A percentile compares a stretch with the other conserved stretches of the same genome.
These are phyloP conservation scores for Acrobasis suavella DNA, from an alignment of 2,888 invertebrate genomes.

Conservation along the genomic window DNA sequence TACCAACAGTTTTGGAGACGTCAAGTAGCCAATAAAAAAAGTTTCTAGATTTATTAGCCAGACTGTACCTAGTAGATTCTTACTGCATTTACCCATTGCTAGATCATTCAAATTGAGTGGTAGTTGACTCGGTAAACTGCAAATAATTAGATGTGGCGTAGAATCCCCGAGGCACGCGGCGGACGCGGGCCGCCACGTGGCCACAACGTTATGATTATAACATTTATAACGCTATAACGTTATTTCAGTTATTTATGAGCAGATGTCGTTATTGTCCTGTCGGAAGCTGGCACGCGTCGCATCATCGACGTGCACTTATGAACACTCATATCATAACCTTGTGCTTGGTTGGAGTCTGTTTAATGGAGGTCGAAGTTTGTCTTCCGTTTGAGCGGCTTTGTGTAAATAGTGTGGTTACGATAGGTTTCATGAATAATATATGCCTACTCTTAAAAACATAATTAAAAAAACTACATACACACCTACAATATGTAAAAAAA, in stretches of 20 bases:
- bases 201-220: conserved; percentile 52
- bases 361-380: conserved; percentile 15
- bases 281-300: conserved; percentile 55
- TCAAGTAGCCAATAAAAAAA: no score
- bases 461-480: no score
- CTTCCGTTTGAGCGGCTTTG: conserved; percentile 2
- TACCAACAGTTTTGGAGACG: no score
- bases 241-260: conserved; percentile 73
- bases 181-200: conserved; percentile 50
- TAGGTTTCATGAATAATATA: not conserved
- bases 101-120: conserved; percentile 13
- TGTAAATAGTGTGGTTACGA: conserved; percentile 9
- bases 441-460: no score
- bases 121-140: conserved; percentile 17
- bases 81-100: not conserved
- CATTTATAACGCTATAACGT: conserved; percentile 15
- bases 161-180: conserved; percentile 25
- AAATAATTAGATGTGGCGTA: conserved; percentile 17
- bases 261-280: conserved; percentile 55
- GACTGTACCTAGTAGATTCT: no score
- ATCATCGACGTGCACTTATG: conserved; percentile 57
- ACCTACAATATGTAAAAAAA: no score
- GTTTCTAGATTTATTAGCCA: no score
- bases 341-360: conserved; percentile 12
- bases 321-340: conserved; percentile 33